Evolutionary conservation across 2,797 vertebrate species (phyloP).

Genomic region (Chelon auratus): DNA sequence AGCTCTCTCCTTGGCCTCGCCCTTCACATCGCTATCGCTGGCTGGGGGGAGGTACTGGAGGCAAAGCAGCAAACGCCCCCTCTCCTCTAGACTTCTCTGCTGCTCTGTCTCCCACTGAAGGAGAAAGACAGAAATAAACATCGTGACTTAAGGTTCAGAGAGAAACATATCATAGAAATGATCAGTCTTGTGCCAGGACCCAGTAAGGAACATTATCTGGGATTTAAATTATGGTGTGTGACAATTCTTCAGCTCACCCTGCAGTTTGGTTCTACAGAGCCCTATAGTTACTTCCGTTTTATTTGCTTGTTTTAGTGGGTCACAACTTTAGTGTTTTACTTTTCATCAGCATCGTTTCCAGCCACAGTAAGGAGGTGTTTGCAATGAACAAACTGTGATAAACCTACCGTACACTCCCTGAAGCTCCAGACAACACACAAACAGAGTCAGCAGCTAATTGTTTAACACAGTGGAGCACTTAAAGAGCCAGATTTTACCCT

Average conservation of each 20-base stretch:
- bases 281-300: not conserved
- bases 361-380: constrained; percentile 12
- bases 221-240: not conserved
- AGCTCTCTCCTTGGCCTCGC: constrained; percentile 80
- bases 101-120: constrained; percentile 88
- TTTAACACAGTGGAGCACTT: constrained; percentile 2
- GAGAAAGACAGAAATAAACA: not conserved
- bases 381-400: not conserved
- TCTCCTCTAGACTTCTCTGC: constrained; percentile 89
- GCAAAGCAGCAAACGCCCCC: constrained; percentile 89
- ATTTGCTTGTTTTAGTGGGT: constrained; percentile 8
- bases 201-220: not conserved
- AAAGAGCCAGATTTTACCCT: constrained; percentile 10
- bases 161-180: too few species aligned
- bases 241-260: not conserved
- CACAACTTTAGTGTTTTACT: not conserved
- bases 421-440: constrained; percentile 16
- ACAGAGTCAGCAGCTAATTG: not conserved
- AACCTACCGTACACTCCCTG: not conserved
- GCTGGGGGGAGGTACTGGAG: constrained; percentile 85
- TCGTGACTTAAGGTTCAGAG: too few species aligned
- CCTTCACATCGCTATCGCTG: constrained; percentile 69
- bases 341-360: not conserved
- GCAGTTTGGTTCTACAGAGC: not conserved
- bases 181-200: not conserved